Conservation (phyloP, 2,888 invertebrate species). For the Clusia tigrina region DNA sequence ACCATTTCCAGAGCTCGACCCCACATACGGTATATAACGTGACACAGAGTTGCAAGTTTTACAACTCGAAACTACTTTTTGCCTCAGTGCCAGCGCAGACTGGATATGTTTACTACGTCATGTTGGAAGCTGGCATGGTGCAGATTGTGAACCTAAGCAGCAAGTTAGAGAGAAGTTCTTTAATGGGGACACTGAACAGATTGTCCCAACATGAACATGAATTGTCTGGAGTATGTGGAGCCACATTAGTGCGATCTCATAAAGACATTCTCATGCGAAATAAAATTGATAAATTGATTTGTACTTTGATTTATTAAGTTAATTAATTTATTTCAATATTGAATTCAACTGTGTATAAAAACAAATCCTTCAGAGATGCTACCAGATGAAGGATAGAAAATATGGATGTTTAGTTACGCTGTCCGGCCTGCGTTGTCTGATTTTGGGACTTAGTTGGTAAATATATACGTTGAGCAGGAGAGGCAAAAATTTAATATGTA, state of each 20-base stretch:
- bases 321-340: too few relatives aligned
- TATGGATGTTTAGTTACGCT: too few relatives aligned
- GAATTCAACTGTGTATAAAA: too few relatives aligned
- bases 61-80: conserved; percentile 26
- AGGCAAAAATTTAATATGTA: too few relatives aligned
- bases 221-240: too few relatives aligned
- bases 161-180: conserved; percentile 39
- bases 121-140: conserved; percentile 28
- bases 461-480: too few relatives aligned
- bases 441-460: too few relatives aligned
- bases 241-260: conserved; percentile 21
- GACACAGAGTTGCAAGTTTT: conserved; percentile 29
- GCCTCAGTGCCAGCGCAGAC: conserved; percentile 32
- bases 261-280: too few relatives aligned
- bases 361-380: neutral
- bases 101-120: conserved; percentile 13
- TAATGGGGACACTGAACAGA: conserved; percentile 19
- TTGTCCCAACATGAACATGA: too few relatives aligned
- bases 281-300: neutral
- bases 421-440: too few relatives aligned
- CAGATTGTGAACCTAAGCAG: conserved; percentile 26
- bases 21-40: conserved; percentile 31
- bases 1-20: conserved; percentile 36
- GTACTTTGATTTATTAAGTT: neutral
- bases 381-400: too few relatives aligned